Conservation (phyloP, 30 jellyfish, hydroid and myxozoan species). For the Aurelia aurita region DNA sequence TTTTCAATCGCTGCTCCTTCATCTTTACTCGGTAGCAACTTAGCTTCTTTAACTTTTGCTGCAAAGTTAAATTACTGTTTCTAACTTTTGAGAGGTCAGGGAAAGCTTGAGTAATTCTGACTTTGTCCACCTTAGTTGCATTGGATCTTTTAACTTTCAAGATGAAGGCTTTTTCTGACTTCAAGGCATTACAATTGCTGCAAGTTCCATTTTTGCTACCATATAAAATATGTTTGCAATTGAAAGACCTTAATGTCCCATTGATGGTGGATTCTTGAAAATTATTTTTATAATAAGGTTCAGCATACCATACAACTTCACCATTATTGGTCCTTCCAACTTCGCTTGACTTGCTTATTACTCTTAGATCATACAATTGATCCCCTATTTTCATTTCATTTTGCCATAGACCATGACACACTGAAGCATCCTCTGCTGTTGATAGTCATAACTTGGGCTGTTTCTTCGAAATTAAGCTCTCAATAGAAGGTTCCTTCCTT, state of each 20-base stretch:
- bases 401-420: constrained; percentile 16
- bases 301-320: neutral
- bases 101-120: neutral
- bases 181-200: constrained; percentile 3
- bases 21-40: neutral
- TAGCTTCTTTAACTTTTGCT: neutral
- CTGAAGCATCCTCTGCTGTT: neutral
- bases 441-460: neutral
- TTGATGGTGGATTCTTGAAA: neutral
- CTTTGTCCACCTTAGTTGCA: neutral
- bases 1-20: neutral
- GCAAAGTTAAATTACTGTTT: constrained; percentile 14
- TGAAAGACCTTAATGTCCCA: constrained; percentile 17
- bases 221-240: neutral
- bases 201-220: neutral
- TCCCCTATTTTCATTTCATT: constrained; percentile 4
- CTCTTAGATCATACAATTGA: neutral
- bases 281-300: constrained; percentile 7
- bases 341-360: constrained; percentile 1
- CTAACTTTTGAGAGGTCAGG: neutral
- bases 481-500: neutral
- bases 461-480: neutral
- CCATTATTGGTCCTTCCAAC: neutral
- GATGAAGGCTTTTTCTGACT: constrained; percentile 7
- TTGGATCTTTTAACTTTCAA: constrained; percentile 14